phyloP scores from a whole-genome alignment of 64 coral and sea anemone species.

The Stichodactyla mertensii region DNA sequence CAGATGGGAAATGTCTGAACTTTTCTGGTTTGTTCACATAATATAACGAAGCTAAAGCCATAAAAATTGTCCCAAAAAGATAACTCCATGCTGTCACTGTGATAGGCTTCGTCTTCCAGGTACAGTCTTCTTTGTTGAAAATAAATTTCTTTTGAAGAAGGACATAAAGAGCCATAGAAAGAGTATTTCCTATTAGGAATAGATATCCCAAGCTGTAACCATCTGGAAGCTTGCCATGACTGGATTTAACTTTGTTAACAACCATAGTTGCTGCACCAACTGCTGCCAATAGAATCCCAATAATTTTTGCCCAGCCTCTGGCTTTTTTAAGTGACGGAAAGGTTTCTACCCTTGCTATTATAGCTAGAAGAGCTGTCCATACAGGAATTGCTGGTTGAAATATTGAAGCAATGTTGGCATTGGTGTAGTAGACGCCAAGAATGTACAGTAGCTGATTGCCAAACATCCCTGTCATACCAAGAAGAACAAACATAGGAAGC shows the following conservation, averaged over 20 bases:
- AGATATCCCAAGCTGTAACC: slow-evolving; percentile 47
- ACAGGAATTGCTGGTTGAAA: slow-evolving; percentile 81
- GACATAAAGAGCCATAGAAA: slow-evolving; percentile 62
- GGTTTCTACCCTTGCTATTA: slow-evolving; percentile 57
- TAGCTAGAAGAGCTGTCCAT: slow-evolving; percentile 71
- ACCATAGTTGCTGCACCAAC: slow-evolving; percentile 53
- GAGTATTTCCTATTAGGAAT: slow-evolving; percentile 65
- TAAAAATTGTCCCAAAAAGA: slow-evolving; percentile 65
- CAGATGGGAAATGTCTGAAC: slow-evolving; percentile 52
- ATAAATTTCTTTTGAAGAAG: slow-evolving; percentile 77
- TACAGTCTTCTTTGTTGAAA: slow-evolving; percentile 57
- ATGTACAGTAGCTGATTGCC: slow-evolving; percentile 73
- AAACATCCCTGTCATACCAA: slow-evolving; percentile 77
- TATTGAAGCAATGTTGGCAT: slow-evolving; percentile 79
- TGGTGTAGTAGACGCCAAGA: slow-evolving; percentile 80
- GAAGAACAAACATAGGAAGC: slow-evolving; percentile 62
- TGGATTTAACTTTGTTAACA: slow-evolving; percentile 20
- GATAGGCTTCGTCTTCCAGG: slow-evolving; percentile 72
- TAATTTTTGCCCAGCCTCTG: slow-evolving; percentile 58
- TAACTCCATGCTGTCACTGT: slow-evolving; percentile 78
- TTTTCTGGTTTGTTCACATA: slow-evolving; percentile 78
- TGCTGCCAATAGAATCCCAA: slow-evolving; percentile 63
- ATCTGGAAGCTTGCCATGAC: neutral
- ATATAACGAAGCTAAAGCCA: slow-evolving; percentile 58
- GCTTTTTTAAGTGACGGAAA: slow-evolving; percentile 50